Conservation (phyloP, 2,797 vertebrate species). For the Siniperca obscura region DNA sequence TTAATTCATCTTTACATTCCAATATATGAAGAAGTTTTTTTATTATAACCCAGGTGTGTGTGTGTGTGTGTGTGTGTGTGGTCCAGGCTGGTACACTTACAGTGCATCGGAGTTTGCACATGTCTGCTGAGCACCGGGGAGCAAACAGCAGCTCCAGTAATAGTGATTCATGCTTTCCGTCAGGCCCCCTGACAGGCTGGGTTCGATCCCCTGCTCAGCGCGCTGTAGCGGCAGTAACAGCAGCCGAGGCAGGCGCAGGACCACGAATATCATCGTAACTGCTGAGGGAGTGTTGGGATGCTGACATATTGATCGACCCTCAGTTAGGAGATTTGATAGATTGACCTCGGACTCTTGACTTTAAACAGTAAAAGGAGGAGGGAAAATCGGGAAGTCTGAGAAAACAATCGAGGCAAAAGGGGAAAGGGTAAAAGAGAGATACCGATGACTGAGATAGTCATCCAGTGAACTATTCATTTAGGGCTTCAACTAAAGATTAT, state of each 20-base stretch:
- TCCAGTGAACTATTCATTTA: background rate
- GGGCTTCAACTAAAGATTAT: background rate
- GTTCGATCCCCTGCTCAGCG: conserved; percentile 89
- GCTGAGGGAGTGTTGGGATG: conserved; percentile 82
- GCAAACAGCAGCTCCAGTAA: conserved; percentile 83
- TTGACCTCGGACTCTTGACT: conserved; percentile 78
- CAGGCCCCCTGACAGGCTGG: conserved; percentile 85
- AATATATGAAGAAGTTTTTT: conserved; percentile 23
- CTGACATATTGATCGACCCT: conserved; percentile 85
- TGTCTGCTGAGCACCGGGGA: conserved; percentile 64
- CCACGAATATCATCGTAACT: conserved; percentile 90
- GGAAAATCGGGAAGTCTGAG: conserved; percentile 53
- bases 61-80: conserved; percentile 24
- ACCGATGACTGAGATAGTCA: conserved; percentile 25
- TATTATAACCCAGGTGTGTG: conserved; percentile 6
- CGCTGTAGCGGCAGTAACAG: conserved; percentile 82
- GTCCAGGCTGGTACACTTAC: conserved; percentile 31
- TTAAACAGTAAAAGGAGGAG: conserved; percentile 72
- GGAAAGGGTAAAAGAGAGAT: conserved; percentile 28
- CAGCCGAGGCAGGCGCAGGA: conserved; percentile 76
- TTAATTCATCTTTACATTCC: conserved; percentile 35
- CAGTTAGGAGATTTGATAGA: conserved; percentile 86
- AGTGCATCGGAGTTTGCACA: conserved; percentile 65
- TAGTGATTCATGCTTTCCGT: conserved; percentile 90
- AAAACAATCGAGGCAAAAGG: conserved; percentile 42